These are phyloP conservation scores for Tinamus major DNA, from an alignment of 2,797 vertebrate species.

Conservation along the genomic window DNA sequence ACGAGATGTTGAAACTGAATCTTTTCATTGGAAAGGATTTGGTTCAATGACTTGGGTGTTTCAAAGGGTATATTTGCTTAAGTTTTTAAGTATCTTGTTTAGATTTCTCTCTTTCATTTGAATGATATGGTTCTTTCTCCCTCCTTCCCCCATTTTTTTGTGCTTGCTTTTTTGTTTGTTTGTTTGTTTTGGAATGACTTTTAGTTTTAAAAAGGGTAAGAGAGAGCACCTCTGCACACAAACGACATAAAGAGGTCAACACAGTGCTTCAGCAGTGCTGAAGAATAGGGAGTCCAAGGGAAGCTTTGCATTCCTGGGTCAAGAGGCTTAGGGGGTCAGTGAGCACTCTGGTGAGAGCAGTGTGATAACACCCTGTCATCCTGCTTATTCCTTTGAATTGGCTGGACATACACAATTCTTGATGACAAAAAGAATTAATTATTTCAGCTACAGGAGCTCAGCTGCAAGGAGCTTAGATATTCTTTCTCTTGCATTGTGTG, in stretches of 20 bases:
- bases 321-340: fast-evolving
- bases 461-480: neutral
- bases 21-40: neutral
- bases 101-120: neutral
- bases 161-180: fast-evolving
- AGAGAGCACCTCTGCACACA: neutral
- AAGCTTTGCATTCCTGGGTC: neutral
- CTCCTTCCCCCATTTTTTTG: fast-evolving
- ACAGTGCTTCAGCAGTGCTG: neutral
- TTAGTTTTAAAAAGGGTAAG: neutral
- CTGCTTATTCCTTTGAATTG: neutral
- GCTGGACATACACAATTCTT: neutral
- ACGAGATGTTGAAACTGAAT: neutral
- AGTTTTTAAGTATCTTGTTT: neutral
- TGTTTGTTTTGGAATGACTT: neutral
- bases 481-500: neutral
- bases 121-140: neutral
- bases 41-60: neutral
- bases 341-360: neutral
- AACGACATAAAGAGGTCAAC: neutral
- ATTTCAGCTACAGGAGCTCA: neutral
- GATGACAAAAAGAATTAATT: neutral
- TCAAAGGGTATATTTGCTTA: neutral
- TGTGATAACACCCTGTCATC: neutral
- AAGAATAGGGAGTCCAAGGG: neutral